Percentiles rank a stretch among this genome's conserved stretches.
Conservation (phyloP, 2,888 invertebrate genomes). For the Phragmatobia fuliginosa region DNA sequence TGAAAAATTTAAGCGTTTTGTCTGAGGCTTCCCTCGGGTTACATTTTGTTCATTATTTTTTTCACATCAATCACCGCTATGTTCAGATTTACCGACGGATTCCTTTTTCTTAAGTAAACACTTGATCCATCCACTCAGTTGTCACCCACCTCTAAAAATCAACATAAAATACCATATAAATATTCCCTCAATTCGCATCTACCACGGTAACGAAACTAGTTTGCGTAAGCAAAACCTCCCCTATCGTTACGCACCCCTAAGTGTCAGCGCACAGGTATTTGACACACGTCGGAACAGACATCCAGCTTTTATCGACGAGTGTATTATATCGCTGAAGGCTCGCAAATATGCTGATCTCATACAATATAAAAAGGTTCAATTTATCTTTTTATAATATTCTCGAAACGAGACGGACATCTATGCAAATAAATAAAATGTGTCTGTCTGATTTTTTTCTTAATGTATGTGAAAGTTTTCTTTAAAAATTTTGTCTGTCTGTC, state of each 20-base stretch:
- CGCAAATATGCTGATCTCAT: conserved; percentile 6
- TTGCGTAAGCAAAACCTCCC: conserved; percentile 22
- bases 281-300: conserved; percentile 7
- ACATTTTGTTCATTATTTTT: neutral
- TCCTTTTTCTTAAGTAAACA: neutral
- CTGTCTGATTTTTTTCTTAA: too few relatives aligned
- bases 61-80: neutral
- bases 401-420: neutral
- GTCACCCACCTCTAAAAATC: neutral
- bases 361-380: neutral
- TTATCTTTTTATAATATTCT: neutral
- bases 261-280: conserved; percentile 9
- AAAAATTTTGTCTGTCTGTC: too few relatives aligned
- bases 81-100: neutral
- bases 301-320: conserved; percentile 11
- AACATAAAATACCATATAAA: neutral
- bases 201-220: conserved; percentile 7
- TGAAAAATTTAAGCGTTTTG: neutral
- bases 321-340: conserved; percentile 18
- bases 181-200: neutral
- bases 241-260: conserved; percentile 8
- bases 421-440: too few relatives aligned
- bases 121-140: neutral
- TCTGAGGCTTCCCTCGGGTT: neutral
- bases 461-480: too few relatives aligned